Evolutionary conservation across 30 jellyfish, hydroid and myxozoan genomes (phyloP), one percentile per base, ranked within the genome.

Genomic region (Catostylus mosaicus): DNA sequence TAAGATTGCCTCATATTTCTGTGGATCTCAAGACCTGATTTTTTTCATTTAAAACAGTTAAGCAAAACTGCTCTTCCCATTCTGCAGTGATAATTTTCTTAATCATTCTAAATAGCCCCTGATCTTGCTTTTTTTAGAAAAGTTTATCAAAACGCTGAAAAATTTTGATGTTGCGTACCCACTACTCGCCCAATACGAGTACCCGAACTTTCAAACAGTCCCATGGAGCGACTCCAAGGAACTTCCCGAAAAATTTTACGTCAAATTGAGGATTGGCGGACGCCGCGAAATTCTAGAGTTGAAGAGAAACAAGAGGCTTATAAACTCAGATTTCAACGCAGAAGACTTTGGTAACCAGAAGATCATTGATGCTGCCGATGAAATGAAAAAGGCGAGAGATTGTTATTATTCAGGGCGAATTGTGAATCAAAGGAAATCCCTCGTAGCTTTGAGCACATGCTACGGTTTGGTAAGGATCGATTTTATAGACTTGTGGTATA

Each of bases 401-500:
- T 90, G 97, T 59, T 90, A 82, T 75, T 90, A 82, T 68, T 19
- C 88, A n/a, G 97, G 97, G 23, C 33, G n/a, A 40, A 90, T 90
- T n/a, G 29, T 75, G 67, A 73, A 60, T 35, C 73, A 77, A 66
- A 67, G 81, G 85, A 67, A 82, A 63, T 90, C 97, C 79, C 91
- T 68, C 30, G 97, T 73, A 6, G 95, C 97, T 34, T 51, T 90
- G 40, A 90, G 97, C 88, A 82, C 80, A 68, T 90, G 97, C 46
- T 78, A 82, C 61, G 97, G 97, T 34, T 54, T 90, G 91, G 97
- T 90, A 82, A 70, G 97, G 65, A n/a, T n/a, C n/a, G n/a, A n/a
- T n/a, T n/a, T n/a, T 84, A n/a, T n/a, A n/a, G n/a, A n/a, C n/a
- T n/a, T n/a, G n/a, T n/a, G n/a, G n/a, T n/a, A n/a, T n/a, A n/a